Base-by-base conservation (phyloP, 2,888 invertebrate species). In the Agelastica alni region DNA sequence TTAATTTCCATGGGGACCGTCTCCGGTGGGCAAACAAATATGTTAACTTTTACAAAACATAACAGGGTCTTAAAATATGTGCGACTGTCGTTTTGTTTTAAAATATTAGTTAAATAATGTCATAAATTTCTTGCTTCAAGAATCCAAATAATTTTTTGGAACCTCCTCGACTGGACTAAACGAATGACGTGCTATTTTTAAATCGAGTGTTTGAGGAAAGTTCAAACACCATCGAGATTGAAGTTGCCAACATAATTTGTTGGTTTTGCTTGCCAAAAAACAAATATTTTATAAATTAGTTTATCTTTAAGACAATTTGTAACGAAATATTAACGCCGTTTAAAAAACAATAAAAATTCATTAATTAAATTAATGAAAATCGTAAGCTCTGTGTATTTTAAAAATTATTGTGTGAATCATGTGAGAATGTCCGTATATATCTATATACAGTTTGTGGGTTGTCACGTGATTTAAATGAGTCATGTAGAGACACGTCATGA, bases 141-240 rank as follows among this genome's bases (percentile, higher is more conserved):
- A n/a, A n/a, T n/a, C n/a, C n/a, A n/a, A n/a, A n/a, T 22, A 7
- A 26, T 26, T 7, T 26, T 26, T 22, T 26, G 6, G 26, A 26
- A 7, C 6, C 2, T 2, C 3, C 7, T 13, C 1, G 34, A 34
- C 34, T 12, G 34, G 7, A 13, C 34, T 34, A 34, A 7, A 36
- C 7, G 1, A 9, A 52, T 47, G 43, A 13, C 13, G 13, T 4
- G 31, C 42, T 55, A 55, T 51, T 51, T 55, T 55, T 55, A 51
- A 51, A 18, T 14, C 7, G 16, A 41, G 9, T 45, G 51, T 55
- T 45, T 51, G 51, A 31, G 48, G 34, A 55, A 51, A 55, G 51
- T 55, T 55, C 51, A 51, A 46, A 51, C 46, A 51, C 55, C 55
- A 51, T 46, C 6, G 10, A 28, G 7, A 18, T n/a, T n/a, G 16